Evolutionary conservation across 2,113 vertebrate species (phyloP).

Genomic region (Speoplatyrhinus poulsoni): DNA sequence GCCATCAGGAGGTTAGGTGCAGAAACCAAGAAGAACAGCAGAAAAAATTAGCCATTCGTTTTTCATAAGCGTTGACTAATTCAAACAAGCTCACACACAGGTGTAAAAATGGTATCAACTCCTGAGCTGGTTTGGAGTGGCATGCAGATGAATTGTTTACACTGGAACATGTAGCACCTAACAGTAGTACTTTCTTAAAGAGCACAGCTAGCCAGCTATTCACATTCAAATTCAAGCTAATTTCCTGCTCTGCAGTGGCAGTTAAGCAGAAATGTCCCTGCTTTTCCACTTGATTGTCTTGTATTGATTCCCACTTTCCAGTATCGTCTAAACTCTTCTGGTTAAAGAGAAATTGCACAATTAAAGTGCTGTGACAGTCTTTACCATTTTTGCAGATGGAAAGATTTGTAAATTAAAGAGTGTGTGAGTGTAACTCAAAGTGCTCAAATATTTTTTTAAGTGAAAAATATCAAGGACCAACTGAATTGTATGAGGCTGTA

Average conservation of each 20-base stretch:
- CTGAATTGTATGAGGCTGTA: too few species aligned
- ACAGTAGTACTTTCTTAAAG: constrained; percentile 11
- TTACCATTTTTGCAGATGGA: constrained; percentile 28
- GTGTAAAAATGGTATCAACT: background rate
- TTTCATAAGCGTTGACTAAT: background rate
- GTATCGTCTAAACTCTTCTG: constrained; percentile 36
- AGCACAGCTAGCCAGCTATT: constrained; percentile 13
- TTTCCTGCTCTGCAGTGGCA: constrained; percentile 32
- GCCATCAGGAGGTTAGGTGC: too few species aligned
- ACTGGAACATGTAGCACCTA: constrained; percentile 18
- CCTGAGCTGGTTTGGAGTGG: constrained; percentile 13
- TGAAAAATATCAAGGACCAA: too few species aligned
- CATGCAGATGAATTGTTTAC: constrained; percentile 25
- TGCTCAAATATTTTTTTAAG: background rate
- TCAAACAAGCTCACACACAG: constrained; percentile 1
- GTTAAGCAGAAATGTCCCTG: constrained; percentile 47
- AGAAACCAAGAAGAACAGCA: too few species aligned
- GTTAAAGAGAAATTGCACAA: constrained; percentile 48
- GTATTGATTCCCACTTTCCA: constrained; percentile 34
- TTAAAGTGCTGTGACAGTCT: constrained; percentile 29
- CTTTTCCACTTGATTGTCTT: constrained; percentile 50
- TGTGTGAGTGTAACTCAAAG: constrained; percentile 3
- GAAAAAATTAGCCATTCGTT: background rate
- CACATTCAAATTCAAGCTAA: constrained; percentile 42
- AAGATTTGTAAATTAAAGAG: background rate